phyloP scores from a whole-genome alignment of 2,888 invertebrate species.

The Halocaridina rubra region DNA sequence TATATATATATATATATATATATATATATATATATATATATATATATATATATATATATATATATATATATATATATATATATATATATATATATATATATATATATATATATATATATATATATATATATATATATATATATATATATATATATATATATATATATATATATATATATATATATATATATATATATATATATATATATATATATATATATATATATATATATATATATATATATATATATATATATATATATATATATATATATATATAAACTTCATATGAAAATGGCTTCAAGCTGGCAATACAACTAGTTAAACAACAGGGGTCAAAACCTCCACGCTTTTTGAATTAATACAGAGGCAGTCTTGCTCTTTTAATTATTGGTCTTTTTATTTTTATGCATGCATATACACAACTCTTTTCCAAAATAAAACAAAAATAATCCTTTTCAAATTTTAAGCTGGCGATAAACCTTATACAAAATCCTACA shows the following conservation, averaged over 20 bases:
- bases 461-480: too few relatives aligned
- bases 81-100: neutral
- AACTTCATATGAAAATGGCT: neutral
- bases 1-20: neutral
- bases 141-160: neutral
- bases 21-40: conserved; percentile 2
- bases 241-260: neutral
- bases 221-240: neutral
- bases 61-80: conserved; percentile 7
- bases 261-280: neutral
- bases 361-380: too few relatives aligned
- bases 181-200: neutral
- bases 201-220: neutral
- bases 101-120: neutral
- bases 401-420: too few relatives aligned
- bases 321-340: too few relatives aligned
- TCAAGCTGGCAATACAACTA: neutral
- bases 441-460: too few relatives aligned
- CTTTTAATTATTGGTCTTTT: too few relatives aligned
- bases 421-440: too few relatives aligned
- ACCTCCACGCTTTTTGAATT: too few relatives aligned
- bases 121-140: neutral
- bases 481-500: too few relatives aligned
- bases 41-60: neutral
- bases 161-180: neutral